Percentiles rank a stretch among this genome's conserved stretches.
These are phyloP conservation scores for Ephydatia muelleri DNA, from an alignment of 37 sponge, comb jelly and placozoan genomes.

Conservation along the genomic window DNA sequence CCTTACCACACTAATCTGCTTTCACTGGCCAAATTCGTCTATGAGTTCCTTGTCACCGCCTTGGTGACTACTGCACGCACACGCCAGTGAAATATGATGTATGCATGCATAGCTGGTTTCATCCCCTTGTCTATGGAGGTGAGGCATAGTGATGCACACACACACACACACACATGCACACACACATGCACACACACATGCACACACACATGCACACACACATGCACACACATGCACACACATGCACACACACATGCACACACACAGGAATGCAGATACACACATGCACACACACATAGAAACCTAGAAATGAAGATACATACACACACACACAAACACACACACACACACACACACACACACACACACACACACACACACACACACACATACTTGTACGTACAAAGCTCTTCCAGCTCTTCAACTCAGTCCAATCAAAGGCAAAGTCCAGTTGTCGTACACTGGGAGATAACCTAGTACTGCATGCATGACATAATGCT, in stretches of 20 bases:
- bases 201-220: slow-evolving; percentile 9
- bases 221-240: neutral
- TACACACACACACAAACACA: neutral
- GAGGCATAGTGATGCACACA: neutral
- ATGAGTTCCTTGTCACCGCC: slow-evolving; percentile 87
- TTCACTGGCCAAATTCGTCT: slow-evolving; percentile 91
- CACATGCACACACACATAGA: neutral
- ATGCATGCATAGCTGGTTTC: slow-evolving; percentile 64
- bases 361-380: neutral
- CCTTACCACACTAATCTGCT: slow-evolving; percentile 91
- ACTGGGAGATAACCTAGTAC: slow-evolving; percentile 75
- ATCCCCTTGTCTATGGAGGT: slow-evolving; percentile 79
- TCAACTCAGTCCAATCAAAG: slow-evolving; percentile 92
- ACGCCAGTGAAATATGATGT: slow-evolving; percentile 92
- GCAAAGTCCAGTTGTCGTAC: slow-evolving; percentile 94
- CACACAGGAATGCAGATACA: neutral
- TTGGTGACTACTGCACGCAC: slow-evolving; percentile 83
- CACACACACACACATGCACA: neutral
- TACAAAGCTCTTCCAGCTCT: slow-evolving; percentile 93
- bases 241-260: neutral
- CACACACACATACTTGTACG: slow-evolving; percentile 18
- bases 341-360: neutral
- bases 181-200: slow-evolving; percentile 5
- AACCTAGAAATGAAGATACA: neutral
- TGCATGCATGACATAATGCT: too few species aligned